These are phyloP conservation scores for Cordylochernes scorpioides DNA, from an alignment of 2,888 invertebrate genomes.

Conservation along the genomic window DNA sequence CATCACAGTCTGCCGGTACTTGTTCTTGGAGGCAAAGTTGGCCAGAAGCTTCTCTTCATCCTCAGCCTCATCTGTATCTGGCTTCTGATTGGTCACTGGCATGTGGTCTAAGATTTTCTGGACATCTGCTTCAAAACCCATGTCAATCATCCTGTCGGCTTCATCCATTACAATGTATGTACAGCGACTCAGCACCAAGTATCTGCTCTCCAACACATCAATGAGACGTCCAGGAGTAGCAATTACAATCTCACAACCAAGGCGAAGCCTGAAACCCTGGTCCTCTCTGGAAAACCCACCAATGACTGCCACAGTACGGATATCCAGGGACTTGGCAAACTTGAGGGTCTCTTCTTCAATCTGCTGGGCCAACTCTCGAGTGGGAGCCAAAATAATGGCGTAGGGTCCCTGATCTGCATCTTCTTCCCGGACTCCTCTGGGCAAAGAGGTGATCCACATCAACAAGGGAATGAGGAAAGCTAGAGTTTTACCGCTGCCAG, in stretches of 20 bases:
- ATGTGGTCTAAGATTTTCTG: slow-evolving; percentile 90
- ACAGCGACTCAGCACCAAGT: slow-evolving; percentile 82
- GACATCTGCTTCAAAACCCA: slow-evolving; percentile 92
- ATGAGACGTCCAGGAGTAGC: slow-evolving; percentile 97
- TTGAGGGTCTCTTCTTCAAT: slow-evolving; percentile 97
- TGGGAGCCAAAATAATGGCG: slow-evolving; percentile 93
- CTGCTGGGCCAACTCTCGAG: slow-evolving; percentile 95
- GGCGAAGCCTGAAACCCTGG: slow-evolving; percentile 77
- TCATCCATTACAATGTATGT: slow-evolving; percentile 63
- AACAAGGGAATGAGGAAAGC: slow-evolving; percentile 90
- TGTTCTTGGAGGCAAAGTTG: slow-evolving; percentile 83
- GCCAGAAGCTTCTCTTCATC: slow-evolving; percentile 64
- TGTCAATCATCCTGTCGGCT: slow-evolving; percentile 96
- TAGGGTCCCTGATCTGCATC: slow-evolving; percentile 53
- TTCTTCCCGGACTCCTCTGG: slow-evolving; percentile 35
- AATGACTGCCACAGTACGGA: slow-evolving; percentile 89
- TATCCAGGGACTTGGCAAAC: slow-evolving; percentile 74
- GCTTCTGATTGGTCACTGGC: slow-evolving; percentile 92
- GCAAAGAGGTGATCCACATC: slow-evolving; percentile 89
- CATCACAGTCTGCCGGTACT: slow-evolving; percentile 97
- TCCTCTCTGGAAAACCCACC: slow-evolving; percentile 70
- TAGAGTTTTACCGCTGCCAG: slow-evolving; percentile 92
- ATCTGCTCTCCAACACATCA: slow-evolving; percentile 91
- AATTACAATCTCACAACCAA: slow-evolving; percentile 98
- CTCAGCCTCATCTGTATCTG: slow-evolving; percentile 92